These are phyloP conservation scores for Acanthornis magna DNA, from an alignment of 2,797 vertebrate genomes.

Conservation along the genomic window DNA sequence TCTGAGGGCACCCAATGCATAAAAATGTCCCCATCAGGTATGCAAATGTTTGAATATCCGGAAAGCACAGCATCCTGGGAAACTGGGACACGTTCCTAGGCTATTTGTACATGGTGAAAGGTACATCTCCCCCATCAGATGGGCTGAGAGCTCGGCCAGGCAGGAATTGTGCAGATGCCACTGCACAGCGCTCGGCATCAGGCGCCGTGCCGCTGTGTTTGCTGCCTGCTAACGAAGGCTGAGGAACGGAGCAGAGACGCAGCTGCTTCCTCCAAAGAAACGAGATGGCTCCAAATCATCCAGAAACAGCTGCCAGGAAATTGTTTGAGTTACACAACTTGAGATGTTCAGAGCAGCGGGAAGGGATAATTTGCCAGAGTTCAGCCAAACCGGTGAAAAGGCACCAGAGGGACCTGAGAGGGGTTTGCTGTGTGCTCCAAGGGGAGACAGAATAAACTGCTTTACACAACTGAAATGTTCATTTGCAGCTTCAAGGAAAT, in stretches of 20 bases:
- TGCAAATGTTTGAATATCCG: slow-evolving; percentile 6
- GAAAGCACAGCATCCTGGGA: not conserved
- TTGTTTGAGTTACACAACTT: not conserved
- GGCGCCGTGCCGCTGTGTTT: not conserved
- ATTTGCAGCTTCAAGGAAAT: not conserved
- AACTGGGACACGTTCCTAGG: not conserved
- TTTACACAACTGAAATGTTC: not conserved
- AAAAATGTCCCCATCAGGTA: not conserved
- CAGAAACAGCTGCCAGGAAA: not conserved
- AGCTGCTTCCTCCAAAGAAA: not conserved
- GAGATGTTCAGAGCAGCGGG: not conserved
- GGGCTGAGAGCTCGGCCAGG: slow-evolving; percentile 22
- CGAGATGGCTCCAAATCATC: slow-evolving; percentile 3
- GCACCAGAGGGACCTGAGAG: not conserved
- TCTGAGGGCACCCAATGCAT: not conserved
- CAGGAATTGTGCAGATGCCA: slow-evolving; percentile 20
- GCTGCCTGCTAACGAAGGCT: not conserved
- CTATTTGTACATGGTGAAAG: slow-evolving; percentile 6
- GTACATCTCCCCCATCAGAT: not conserved
- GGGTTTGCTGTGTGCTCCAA: not conserved
- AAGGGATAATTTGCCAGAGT: not conserved
- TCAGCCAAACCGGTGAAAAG: not conserved
- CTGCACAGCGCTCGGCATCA: slow-evolving; percentile 13
- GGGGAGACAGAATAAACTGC: not conserved
- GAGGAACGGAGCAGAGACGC: not conserved